Percentiles rank a stretch among this genome's conserved stretches.
phyloP scores from a whole-genome alignment of 2,113 vertebrate species.

The Siniperca knerii region DNA sequence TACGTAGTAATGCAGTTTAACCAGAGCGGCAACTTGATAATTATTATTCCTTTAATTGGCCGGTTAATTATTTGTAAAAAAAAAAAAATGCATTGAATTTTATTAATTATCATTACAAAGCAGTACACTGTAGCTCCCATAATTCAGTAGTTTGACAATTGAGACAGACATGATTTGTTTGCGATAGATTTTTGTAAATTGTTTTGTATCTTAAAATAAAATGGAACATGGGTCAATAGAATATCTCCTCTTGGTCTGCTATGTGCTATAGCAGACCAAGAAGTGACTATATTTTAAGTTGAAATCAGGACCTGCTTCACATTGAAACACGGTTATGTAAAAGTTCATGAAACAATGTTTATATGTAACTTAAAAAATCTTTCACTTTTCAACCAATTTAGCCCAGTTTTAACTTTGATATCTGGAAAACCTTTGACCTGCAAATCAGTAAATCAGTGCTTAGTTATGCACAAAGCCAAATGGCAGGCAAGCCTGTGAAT shows the following conservation, averaged over 20 bases:
- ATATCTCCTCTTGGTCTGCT: neutral
- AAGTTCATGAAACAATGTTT: neutral
- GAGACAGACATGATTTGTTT: too few species aligned
- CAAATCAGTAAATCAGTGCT: too few species aligned
- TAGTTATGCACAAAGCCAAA: too few species aligned
- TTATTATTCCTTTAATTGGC: neutral
- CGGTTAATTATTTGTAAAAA: neutral
- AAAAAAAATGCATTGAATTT: too few species aligned
- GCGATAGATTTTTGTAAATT: too few species aligned
- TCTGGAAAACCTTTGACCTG: too few species aligned
- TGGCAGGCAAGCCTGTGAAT: too few species aligned
- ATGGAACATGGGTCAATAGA: neutral
- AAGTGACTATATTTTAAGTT: neutral
- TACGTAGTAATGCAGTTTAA: neutral
- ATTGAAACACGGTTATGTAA: neutral
- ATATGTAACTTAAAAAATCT: neutral
- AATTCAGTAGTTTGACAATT: too few species aligned
- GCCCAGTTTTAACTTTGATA: neutral
- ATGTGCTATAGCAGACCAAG: too few species aligned
- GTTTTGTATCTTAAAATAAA: neutral
- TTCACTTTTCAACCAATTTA: neutral
- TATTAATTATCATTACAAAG: neutral
- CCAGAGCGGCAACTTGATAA: neutral
- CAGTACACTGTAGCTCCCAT: neutral
- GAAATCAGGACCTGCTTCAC: neutral